Evolutionary conservation across 2,113 vertebrate genomes (phyloP).

Genomic region (Clupea harengus): DNA sequence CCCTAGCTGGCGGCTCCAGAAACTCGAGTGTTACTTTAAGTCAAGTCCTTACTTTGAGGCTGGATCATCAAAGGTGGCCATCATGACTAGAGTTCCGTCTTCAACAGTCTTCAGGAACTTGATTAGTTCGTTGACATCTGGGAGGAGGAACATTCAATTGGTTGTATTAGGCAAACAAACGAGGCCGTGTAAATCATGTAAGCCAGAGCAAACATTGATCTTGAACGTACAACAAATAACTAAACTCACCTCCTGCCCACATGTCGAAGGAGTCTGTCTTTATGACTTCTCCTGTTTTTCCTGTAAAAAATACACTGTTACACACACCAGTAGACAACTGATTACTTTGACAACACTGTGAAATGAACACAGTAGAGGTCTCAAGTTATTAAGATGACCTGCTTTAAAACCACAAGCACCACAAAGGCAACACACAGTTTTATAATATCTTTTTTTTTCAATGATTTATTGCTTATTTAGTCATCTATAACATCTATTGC

Average conservation of each 20-base stretch:
- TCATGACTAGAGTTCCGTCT: conserved; percentile 88
- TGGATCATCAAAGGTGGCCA: conserved; percentile 91
- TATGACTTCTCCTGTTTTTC: conserved; percentile 78
- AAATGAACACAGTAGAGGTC: too few species aligned
- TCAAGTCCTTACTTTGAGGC: conserved; percentile 80
- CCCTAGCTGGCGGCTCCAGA: too few species aligned
- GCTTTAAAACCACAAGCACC: too few species aligned
- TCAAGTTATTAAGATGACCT: too few species aligned
- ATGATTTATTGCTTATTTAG: too few species aligned
- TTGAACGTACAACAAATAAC: not conserved
- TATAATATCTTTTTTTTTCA: too few species aligned
- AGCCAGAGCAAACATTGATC: not conserved
- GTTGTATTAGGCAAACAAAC: not conserved
- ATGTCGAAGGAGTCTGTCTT: conserved; percentile 86
- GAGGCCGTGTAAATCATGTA: not conserved
- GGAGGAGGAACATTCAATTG: conserved; percentile 22
- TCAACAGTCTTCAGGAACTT: conserved; percentile 85
- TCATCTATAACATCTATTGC: too few species aligned
- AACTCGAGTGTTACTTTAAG: too few species aligned
- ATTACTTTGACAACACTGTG: too few species aligned
- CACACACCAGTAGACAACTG: too few species aligned
- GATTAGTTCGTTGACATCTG: conserved; percentile 85
- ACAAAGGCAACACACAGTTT: too few species aligned
- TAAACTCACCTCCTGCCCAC: conserved; percentile 90
- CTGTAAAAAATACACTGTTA: conserved; percentile 57